Conservation (phyloP, 2,113 vertebrate genomes). For the Barnardius zonarius region DNA sequence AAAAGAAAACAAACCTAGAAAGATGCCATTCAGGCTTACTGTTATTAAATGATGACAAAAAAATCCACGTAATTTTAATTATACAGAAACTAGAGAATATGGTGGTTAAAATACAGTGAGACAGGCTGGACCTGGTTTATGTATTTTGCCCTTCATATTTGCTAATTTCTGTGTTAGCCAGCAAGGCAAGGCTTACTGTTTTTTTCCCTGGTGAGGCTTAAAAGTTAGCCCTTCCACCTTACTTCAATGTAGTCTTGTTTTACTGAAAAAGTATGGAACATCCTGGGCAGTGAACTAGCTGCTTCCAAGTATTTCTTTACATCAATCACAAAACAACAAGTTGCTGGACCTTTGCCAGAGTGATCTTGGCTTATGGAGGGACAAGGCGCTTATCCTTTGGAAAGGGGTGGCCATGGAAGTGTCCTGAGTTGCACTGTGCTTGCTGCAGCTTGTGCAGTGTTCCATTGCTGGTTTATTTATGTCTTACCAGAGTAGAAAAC, state of each 20-base stretch:
- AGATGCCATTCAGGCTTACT: neutral
- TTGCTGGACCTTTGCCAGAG: slow-evolving; percentile 6
- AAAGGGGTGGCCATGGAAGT: neutral
- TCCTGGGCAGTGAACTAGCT: slow-evolving; percentile 27
- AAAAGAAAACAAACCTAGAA: neutral
- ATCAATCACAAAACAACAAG: neutral
- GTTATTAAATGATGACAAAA: neutral
- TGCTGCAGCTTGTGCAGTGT: neutral
- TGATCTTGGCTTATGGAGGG: neutral
- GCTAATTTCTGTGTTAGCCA: neutral
- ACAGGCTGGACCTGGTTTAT: neutral
- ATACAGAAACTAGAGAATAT: neutral
- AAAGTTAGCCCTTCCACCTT: neutral
- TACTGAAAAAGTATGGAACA: slow-evolving; percentile 54
- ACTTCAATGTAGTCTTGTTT: slow-evolving; percentile 3
- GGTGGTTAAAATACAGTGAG: neutral
- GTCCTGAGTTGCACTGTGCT: slow-evolving; percentile 14
- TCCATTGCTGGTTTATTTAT: slow-evolving; percentile 9
- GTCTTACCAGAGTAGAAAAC: slow-evolving; percentile 6
- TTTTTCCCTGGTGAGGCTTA: neutral
- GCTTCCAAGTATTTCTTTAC: slow-evolving; percentile 52
- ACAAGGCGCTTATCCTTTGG: neutral
- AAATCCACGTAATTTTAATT: neutral
- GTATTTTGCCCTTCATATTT: neutral
- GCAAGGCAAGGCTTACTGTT: neutral